A percentile compares a stretch with the other conserved stretches of the same genome.
These are phyloP conservation scores for Zelostemma sp. DNA, from an alignment of 1,140 invertebrate species.

Conservation along the genomic window DNA sequence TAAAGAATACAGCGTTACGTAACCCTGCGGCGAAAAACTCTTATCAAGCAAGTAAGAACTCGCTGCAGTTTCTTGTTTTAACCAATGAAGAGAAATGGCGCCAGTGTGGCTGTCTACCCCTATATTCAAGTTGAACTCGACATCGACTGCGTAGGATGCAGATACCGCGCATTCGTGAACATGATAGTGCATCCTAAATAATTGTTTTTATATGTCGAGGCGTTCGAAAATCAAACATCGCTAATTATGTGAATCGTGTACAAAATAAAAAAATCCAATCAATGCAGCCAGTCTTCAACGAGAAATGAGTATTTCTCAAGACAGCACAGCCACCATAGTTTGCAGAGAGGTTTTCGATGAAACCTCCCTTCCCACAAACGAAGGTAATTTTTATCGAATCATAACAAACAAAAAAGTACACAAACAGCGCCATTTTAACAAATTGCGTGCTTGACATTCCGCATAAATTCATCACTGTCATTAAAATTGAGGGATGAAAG, in stretches of 20 bases:
- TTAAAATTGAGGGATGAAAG: no score
- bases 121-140: slow-evolving; percentile 63
- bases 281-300: slow-evolving; percentile 22
- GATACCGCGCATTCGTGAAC: slow-evolving; percentile 46
- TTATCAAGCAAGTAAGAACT: not conserved
- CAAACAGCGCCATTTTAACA: no score
- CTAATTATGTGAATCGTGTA: slow-evolving; percentile 35
- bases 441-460: no score
- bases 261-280: not conserved
- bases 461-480: no score
- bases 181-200: slow-evolving; percentile 35
- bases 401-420: not conserved
- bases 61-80: slow-evolving; percentile 6
- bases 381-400: slow-evolving; percentile 72
- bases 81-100: slow-evolving; percentile 19
- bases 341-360: slow-evolving; percentile 87
- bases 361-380: slow-evolving; percentile 81
- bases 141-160: slow-evolving; percentile 59
- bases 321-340: slow-evolving; percentile 74
- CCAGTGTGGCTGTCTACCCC: slow-evolving; percentile 48
- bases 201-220: no score
- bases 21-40: no score
- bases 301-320: slow-evolving; percentile 68
- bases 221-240: not conserved
- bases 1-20: no score